These are phyloP conservation scores for Campylomormyrus tamandua DNA, from an alignment of 2,113 vertebrate genomes.

Conservation along the genomic window DNA sequence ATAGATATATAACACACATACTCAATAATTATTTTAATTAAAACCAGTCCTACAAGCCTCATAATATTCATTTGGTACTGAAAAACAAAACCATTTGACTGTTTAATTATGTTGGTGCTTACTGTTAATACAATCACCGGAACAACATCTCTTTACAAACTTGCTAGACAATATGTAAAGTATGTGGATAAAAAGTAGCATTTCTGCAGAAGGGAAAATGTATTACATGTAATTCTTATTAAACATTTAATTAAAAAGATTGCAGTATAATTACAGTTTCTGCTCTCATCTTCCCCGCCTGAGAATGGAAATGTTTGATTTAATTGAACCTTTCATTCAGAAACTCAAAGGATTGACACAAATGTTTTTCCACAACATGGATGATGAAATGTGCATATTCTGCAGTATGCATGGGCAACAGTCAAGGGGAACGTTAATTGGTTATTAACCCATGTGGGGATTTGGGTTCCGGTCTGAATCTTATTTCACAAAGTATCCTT, in stretches of 20 bases:
- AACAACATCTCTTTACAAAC: background rate
- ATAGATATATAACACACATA: background rate
- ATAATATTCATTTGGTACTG: background rate
- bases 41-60: background rate
- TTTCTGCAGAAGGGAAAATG: background rate
- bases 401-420: background rate
- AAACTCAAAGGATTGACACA: background rate
- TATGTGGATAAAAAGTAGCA: background rate
- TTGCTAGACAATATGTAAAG: background rate
- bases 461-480: background rate
- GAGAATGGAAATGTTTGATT: background rate
- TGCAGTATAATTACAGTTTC: background rate
- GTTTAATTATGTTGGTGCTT: background rate
- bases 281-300: background rate
- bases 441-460: background rate
- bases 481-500: background rate
- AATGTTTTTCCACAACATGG: background rate
- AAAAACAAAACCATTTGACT: background rate
- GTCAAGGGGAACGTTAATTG: background rate
- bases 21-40: background rate
- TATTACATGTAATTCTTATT: background rate
- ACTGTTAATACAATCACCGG: background rate
- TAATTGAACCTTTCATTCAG: background rate
- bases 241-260: conserved; percentile 6
- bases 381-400: background rate